Base-by-base conservation (phyloP, 2,888 invertebrate species). In the Dasypogon diadema region DNA sequence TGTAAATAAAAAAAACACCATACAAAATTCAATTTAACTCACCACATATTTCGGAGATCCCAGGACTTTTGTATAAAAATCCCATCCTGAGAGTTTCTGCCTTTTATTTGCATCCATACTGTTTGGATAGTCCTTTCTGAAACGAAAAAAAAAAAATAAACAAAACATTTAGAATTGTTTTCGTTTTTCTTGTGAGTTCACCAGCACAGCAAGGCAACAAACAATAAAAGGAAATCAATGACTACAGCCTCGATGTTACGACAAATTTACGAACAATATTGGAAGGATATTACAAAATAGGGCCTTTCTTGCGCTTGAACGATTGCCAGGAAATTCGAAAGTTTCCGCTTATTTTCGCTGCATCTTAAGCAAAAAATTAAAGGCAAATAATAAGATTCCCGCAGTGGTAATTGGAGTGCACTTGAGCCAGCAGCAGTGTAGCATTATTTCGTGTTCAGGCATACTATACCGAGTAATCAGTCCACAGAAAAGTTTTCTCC, bases 21-120 rank as follows among this genome's bases (percentile, higher is more conserved):
- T n/a, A n/a, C n/a, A n/a, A n/a, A n/a, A n/a, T n/a, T n/a, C n/a
- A n/a, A 34, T 77, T 63, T 42, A 26, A 77, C 81, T 80, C 79
- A 83, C 85, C 22, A 86, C 82, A 76, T 82, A 86, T 63, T 84
- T 84, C 0, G 86, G 85, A 0, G 86, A 82, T 21, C 83, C 83
- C 63, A 86, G 78, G 24, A 83, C 79, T 30, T 83, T 83, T 10
- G 80, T 81, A 79, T 85, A 86, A 78, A 86, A 86, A 21, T 86
- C 84, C 82, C 85, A 80, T 16, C 80, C 79, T 3, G 73, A 51
- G 22, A 79, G 63, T 58, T 79, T 80, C 42, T 78, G 76, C 10
- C 79, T 56, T 54, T 75, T 54, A 14, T 22, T 18, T 1, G 70
- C 34, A 18, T 58, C 72, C 37, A 46, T 34, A 6, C 54, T 46